Percentiles rank a stretch among this genome's conserved stretches.
Conservation (phyloP, 2,888 invertebrate genomes). For the Acrocyrtus sp. region DNA sequence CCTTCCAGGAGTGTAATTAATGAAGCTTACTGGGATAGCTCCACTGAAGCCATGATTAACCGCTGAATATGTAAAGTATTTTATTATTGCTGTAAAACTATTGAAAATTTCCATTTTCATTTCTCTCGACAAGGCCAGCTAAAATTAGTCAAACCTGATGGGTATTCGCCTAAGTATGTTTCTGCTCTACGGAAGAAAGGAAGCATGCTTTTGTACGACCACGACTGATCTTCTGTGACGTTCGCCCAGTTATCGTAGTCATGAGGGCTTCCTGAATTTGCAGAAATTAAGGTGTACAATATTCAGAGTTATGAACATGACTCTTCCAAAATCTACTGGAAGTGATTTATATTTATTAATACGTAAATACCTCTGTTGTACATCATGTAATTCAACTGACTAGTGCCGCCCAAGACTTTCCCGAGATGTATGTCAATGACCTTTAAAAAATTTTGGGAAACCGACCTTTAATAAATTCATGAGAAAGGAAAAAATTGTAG, state of each 20-base stretch:
- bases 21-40: slow-evolving; percentile 16
- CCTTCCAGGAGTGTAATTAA: slow-evolving; percentile 20
- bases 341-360: too few relatives aligned
- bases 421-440: neutral
- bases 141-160: too few relatives aligned
- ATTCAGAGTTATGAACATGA: too few relatives aligned
- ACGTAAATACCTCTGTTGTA: slow-evolving; percentile 16
- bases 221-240: slow-evolving; percentile 13
- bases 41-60: slow-evolving; percentile 34
- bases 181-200: slow-evolving; percentile 18
- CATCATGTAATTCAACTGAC: neutral
- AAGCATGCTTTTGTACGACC: slow-evolving; percentile 24
- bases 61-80: neutral
- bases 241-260: slow-evolving; percentile 22
- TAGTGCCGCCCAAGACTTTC: slow-evolving; percentile 10
- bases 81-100: neutral
- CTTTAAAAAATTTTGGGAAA: neutral
- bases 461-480: neutral
- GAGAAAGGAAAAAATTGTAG: too few relatives aligned
- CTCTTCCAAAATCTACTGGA: too few relatives aligned
- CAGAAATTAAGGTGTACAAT: too few relatives aligned
- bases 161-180: slow-evolving; percentile 20
- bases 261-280: slow-evolving; percentile 17
- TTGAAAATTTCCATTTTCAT: neutral
- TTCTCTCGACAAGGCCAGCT: neutral